A percentile compares a stretch with the other conserved stretches of the same genome.
Evolutionary conservation across 2,113 vertebrate genomes (phyloP).

Genomic region (Tursiops truncatus): DNA sequence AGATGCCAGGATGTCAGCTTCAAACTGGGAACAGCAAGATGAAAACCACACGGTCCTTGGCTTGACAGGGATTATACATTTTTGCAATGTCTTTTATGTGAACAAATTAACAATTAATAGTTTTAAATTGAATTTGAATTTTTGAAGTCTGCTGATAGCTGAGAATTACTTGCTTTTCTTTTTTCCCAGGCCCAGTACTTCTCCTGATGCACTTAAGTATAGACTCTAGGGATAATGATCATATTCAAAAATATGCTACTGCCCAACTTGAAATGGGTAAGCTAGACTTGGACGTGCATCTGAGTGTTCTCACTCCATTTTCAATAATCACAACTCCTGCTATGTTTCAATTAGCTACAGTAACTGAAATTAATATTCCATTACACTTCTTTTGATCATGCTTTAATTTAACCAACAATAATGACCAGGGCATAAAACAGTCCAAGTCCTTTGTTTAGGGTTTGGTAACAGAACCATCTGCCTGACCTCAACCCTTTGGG

Average conservation of each 20-base stretch:
- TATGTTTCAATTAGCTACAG: constrained; percentile 56
- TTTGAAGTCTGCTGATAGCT: constrained; percentile 52
- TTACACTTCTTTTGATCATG: constrained; percentile 64
- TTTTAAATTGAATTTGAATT: constrained; percentile 39
- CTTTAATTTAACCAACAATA: constrained; percentile 68
- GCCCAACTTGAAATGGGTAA: constrained; percentile 27
- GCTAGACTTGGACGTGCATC: constrained; percentile 45
- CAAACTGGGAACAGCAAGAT: not conserved
- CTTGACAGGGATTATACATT: constrained; percentile 4
- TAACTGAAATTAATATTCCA: constrained; percentile 74
- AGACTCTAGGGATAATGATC: constrained; percentile 42
- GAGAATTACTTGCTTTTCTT: constrained; percentile 33
- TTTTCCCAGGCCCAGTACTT: constrained; percentile 55
- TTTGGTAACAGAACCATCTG: constrained; percentile 72
- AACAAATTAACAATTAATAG: constrained; percentile 8
- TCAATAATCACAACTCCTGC: constrained; percentile 41
- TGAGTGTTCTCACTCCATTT: constrained; percentile 35
- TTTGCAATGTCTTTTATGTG: constrained; percentile 35
- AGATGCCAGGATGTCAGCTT: not conserved
- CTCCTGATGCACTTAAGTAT: not conserved
- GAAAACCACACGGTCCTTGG: not conserved
- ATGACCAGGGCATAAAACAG: constrained; percentile 72
- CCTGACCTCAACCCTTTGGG: constrained; percentile 75
- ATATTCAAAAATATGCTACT: constrained; percentile 37
- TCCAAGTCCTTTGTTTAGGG: constrained; percentile 66